Conservation (phyloP, 2,113 vertebrate species). For the Dipodomys spectabilis region DNA sequence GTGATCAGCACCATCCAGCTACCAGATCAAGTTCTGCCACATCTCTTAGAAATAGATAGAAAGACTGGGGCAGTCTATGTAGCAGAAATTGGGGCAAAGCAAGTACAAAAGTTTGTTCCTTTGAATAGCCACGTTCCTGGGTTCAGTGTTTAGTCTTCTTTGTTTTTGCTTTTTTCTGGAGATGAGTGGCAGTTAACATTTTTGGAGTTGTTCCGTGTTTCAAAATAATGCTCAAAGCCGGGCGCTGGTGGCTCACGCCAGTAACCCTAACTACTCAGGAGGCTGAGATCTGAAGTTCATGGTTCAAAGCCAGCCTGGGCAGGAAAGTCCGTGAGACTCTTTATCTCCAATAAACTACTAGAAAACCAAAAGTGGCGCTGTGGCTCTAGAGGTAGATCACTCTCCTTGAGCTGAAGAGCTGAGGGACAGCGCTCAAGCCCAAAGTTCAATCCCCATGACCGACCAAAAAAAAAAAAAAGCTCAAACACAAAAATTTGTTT, state of each 20-base stretch:
- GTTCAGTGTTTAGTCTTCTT: neutral
- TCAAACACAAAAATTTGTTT: neutral
- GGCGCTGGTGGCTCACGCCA: no score
- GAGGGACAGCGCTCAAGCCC: no score
- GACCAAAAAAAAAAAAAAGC: neutral
- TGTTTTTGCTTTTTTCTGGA: neutral
- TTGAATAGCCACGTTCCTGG: slow-evolving; percentile 55
- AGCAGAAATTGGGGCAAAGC: slow-evolving; percentile 95
- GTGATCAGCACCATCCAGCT: slow-evolving; percentile 92
- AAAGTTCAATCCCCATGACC: no score
- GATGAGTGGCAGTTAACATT: neutral
- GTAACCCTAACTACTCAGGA: no score
- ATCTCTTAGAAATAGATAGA: slow-evolving; percentile 93
- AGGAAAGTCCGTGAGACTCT: no score
- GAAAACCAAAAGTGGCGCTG: no score
- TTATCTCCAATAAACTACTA: no score
- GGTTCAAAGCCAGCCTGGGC: no score
- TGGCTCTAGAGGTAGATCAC: no score
- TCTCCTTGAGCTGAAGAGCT: no score
- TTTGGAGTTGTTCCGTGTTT: neutral
- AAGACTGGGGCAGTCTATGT: slow-evolving; percentile 93
- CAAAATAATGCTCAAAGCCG: neutral
- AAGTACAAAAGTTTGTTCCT: slow-evolving; percentile 95
- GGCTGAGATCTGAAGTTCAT: no score
- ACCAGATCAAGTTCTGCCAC: slow-evolving; percentile 92